Percentiles rank a stretch among this genome's conserved stretches.
Evolutionary conservation across 1,140 invertebrate genomes (phyloP).

Genomic region (Drosophila burlai): DNA sequence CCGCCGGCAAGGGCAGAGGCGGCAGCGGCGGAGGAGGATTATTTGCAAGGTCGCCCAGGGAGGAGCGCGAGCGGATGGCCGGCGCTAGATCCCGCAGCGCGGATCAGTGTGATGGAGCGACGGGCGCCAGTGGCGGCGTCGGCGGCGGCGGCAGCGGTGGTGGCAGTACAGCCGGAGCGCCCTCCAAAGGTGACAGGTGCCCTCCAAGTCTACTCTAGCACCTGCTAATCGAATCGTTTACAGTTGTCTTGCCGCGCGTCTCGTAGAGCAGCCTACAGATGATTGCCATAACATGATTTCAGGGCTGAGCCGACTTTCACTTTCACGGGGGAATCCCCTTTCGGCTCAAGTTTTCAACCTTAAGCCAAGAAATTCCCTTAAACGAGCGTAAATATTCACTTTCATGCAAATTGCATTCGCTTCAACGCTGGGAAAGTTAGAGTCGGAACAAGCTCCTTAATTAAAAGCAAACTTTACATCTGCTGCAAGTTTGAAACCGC

Average conservation of each 20-base stretch:
- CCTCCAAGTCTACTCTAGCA: slow-evolving; percentile 70
- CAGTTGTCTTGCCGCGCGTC: slow-evolving; percentile 69
- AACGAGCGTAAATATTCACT: background rate
- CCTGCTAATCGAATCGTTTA: slow-evolving; percentile 84
- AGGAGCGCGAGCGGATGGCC: slow-evolving; percentile 60
- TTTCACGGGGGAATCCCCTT: background rate
- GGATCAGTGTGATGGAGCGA: slow-evolving; percentile 57
- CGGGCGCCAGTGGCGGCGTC: slow-evolving; percentile 6
- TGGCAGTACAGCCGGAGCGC: slow-evolving; percentile 52
- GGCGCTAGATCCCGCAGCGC: slow-evolving; percentile 60
- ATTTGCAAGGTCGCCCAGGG: slow-evolving; percentile 60
- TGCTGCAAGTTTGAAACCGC: slow-evolving; percentile 52
- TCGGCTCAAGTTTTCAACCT: background rate
- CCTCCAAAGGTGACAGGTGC: slow-evolving; percentile 86
- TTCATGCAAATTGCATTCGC: background rate
- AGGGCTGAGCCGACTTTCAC: background rate
- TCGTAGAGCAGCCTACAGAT: slow-evolving; percentile 43
- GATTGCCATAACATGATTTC: slow-evolving; percentile 41
- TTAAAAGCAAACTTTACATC: slow-evolving; percentile 30
- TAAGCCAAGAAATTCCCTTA: background rate
- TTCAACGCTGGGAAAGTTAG: slow-evolving; percentile 3
- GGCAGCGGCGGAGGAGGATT: slow-evolving; percentile 52
- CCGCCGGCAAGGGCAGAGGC: slow-evolving; percentile 32
- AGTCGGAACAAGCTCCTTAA: slow-evolving; percentile 2
- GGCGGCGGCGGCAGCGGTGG: slow-evolving; percentile 30